Conservation (phyloP, 2,797 vertebrate genomes). For the Pagetopsis macropterus region DNA sequence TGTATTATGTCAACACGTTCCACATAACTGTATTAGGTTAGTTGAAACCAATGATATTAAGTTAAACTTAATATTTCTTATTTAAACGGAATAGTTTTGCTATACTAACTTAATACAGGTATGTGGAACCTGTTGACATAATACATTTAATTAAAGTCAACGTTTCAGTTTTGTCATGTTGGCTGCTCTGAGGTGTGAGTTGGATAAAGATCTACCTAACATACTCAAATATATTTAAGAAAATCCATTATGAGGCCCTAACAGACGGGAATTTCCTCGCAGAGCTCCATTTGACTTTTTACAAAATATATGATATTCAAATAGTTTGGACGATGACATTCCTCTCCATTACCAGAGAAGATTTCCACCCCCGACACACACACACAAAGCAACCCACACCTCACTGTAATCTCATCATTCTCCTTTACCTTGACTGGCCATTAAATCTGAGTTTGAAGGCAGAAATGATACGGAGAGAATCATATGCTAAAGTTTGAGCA, state of each 20-base stretch:
- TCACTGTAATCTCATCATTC: constrained; percentile 47
- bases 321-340: constrained; percentile 13
- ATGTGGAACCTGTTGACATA: no score
- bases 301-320: constrained; percentile 38
- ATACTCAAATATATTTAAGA: constrained; percentile 4
- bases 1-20: no score
- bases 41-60: no score
- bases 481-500: constrained; percentile 67
- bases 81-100: no score
- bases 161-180: not conserved
- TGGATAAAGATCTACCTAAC: constrained; percentile 9
- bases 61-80: no score
- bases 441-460: constrained; percentile 60
- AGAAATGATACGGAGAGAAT: constrained; percentile 43
- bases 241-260: constrained; percentile 14
- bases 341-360: constrained; percentile 22
- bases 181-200: constrained; percentile 4
- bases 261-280: constrained; percentile 6
- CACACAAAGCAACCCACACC: constrained; percentile 33
- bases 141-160: no score
- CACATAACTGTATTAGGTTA: no score
- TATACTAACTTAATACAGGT: no score
- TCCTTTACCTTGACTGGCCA: constrained; percentile 54
- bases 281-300: not conserved
- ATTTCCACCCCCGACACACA: constrained; percentile 27